Evolutionary conservation across 1,140 invertebrate genomes (phyloP), one percentile per base, ranked within the genome.

Genomic region (Macrotrachela quadricornifera): DNA sequence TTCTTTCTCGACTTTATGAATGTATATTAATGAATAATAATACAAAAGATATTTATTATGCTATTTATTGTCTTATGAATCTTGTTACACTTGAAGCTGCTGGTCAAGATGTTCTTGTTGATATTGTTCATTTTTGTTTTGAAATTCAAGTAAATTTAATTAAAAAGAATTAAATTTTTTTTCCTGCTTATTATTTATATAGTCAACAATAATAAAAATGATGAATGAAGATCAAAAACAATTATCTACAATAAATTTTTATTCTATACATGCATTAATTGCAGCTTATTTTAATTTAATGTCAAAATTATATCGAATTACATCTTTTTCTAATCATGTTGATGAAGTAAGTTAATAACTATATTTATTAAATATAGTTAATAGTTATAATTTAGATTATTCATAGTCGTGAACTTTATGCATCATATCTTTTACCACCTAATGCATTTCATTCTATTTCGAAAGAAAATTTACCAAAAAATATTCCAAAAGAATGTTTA

Each of bases 31-130:
- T 83, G 56, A 72, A 78, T 46, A 81, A 79, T 43, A 87, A 88
- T 65, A 77, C 76, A 6, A 73, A 80, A 12, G 81, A 85, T 57
- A 87, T 90, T 69, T 77, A 86, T 57, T 80, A 86, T 65, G 79
- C 85, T 11, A 59, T 94, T 44, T 92, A 87, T 64, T 90, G 85
- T 54, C 95, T 88, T 1, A 71, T 94, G 55, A 82, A 84, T 38
- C 70, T 96, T 52, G 71, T 95, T 17, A 80, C 78, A 62, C 78
- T 92, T 30, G 75, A 76, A 36, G 85, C 94, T 71, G 76, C 92
- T 50, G 79, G 79, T 10, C 84, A 82, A 50, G 82, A 86, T 60
- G 83, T 83, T 0, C 74, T 90, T 9, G 76, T 83, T 46, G 87
- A 92, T 60, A 75, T 90, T 54, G 64, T 92, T 51, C 75, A 85